Evolutionary conservation across 2,797 vertebrate species (phyloP), one percentile per base, ranked within the genome.

Genomic region (Oreonectes daqikongensis): DNA sequence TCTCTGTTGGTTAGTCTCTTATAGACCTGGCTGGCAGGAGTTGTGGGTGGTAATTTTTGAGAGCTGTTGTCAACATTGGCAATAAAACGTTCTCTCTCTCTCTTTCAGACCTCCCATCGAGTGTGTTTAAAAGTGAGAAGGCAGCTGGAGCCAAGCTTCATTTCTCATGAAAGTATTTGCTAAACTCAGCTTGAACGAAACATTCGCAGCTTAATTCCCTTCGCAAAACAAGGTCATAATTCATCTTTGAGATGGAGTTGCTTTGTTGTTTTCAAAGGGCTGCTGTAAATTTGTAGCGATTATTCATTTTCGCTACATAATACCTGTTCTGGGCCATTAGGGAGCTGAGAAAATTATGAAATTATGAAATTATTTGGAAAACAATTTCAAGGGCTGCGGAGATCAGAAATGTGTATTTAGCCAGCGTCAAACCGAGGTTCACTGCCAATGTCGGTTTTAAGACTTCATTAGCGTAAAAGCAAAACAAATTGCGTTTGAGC

Each of bases 111-210:
- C 63, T 57, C 68, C 72, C 72, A 73, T 65, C 8, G 52, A 50
- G 65, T 52, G 44, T 44, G 52, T 70, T 78, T 57, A 81, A 80
- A 32, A 60, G 48, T 69, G 46, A 59, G 44, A 50, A 57, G 55
- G 57, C 48, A 24, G 32, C 53, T 52, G 64, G 28, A 77, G 55
- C 35, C 50, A 17, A 65, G 59, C 72, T 82, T 78, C 60, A 76
- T 72, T 79, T 68, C 69, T 79, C 77, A 82, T 78, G 48, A 73
- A 71, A 50, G 59, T 35, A 75, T 82, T 83, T 83, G 81, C 65
- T 69, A 79, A 81, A 77, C 78, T 24, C 79, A 81, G 78, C 64
- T 65, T 61, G 63, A 76, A 69, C 59, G 40, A 52, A 28, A 79
- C 35, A 79, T 81, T 75, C 52, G 65, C 9, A 63, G 26, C 74